Percentiles rank a stretch among this genome's conserved stretches.
These are phyloP conservation scores for Phyllotis vaccarum DNA, from an alignment of 2,797 vertebrate genomes.

Conservation along the genomic window DNA sequence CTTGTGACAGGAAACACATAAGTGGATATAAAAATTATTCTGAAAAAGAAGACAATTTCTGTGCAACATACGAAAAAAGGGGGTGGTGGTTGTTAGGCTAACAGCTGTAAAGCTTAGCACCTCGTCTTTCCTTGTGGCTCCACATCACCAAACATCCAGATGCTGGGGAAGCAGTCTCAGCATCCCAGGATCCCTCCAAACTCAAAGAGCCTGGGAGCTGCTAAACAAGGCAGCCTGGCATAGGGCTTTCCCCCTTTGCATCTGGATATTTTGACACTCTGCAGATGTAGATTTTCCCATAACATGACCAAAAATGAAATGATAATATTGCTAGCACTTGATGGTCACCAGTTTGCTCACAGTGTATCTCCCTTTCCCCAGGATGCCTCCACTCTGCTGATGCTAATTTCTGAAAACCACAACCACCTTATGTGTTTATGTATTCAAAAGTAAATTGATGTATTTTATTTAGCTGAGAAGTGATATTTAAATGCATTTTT, in stretches of 20 bases:
- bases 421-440: neutral
- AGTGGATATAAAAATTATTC: neutral
- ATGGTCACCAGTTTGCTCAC: neutral
- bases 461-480: neutral
- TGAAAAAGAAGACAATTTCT: slow-evolving; percentile 41
- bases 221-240: slow-evolving; percentile 47
- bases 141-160: slow-evolving; percentile 75
- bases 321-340: neutral
- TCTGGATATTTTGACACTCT: slow-evolving; percentile 74
- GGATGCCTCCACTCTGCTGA: neutral
- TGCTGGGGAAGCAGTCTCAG: slow-evolving; percentile 11
- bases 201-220: neutral
- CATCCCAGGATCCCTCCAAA: slow-evolving; percentile 12
- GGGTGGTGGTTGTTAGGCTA: slow-evolving; percentile 29
- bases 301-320: slow-evolving; percentile 45
- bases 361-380: neutral
- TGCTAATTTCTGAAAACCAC: neutral
- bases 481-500: neutral
- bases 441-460: neutral
- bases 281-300: slow-evolving; percentile 60
- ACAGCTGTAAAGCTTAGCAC: slow-evolving; percentile 78
- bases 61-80: neutral
- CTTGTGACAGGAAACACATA: neutral
- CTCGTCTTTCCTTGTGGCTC: slow-evolving; percentile 68
- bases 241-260: slow-evolving; percentile 29